phyloP scores from a whole-genome alignment of 2,113 vertebrate genomes.

The Phasianus colchicus region DNA sequence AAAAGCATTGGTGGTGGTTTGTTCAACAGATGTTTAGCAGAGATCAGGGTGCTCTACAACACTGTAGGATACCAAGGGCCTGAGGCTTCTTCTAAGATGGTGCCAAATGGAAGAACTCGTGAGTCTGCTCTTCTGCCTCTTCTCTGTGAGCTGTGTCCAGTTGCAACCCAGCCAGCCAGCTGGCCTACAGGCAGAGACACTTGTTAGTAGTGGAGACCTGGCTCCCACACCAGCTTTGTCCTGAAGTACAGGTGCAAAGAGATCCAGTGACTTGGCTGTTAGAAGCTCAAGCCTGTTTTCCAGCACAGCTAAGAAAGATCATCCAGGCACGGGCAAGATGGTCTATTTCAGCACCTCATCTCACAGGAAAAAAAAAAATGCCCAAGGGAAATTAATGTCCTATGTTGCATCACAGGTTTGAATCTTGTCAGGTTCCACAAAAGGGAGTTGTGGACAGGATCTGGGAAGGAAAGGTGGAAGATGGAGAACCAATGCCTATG shows the following conservation, averaged over 20 bases:
- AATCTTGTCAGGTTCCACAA: background rate
- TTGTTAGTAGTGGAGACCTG: background rate
- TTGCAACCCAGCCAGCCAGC: background rate
- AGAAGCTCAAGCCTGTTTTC: background rate
- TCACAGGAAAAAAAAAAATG: background rate
- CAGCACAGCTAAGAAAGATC: background rate
- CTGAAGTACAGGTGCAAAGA: background rate
- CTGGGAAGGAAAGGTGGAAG: background rate
- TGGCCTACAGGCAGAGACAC: background rate
- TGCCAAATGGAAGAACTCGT: background rate
- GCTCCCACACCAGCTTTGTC: background rate
- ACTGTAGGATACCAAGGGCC: background rate
- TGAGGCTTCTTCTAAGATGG: background rate
- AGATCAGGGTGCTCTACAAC: background rate
- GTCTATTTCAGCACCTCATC: background rate
- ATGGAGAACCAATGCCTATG: background rate
- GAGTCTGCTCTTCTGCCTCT: background rate
- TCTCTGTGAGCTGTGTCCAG: background rate
- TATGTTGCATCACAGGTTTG: background rate
- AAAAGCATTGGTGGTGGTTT: background rate
- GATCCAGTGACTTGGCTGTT: background rate
- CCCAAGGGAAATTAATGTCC: background rate
- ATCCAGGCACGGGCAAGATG: background rate
- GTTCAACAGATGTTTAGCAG: background rate
- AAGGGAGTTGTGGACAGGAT: background rate